Conservation (phyloP, 2,113 vertebrate genomes). For the Carassius auratus region DNA sequence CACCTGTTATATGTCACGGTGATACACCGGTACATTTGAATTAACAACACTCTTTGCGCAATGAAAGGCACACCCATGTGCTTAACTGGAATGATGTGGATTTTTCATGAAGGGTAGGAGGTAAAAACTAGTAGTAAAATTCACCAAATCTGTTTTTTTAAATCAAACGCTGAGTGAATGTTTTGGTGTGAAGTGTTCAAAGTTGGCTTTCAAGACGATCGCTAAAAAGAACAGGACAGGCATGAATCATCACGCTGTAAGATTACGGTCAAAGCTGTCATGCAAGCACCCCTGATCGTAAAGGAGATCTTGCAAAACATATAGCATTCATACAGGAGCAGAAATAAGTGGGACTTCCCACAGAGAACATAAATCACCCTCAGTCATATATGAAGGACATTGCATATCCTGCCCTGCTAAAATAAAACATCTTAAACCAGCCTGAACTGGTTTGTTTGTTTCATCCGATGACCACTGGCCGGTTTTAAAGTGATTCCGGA, state of each 20-base stretch:
- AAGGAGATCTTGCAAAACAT: neutral
- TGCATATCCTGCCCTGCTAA: no score
- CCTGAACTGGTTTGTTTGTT: neutral
- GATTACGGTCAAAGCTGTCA: slow-evolving; percentile 8
- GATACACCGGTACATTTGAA: slow-evolving; percentile 45
- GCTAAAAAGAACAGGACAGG: neutral
- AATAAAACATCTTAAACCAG: no score
- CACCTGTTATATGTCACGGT: slow-evolving; percentile 50
- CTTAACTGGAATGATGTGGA: slow-evolving; percentile 1
- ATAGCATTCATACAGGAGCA: no score
- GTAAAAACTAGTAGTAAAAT: neutral
- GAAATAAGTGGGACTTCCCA: no score
- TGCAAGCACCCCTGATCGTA: neutral
- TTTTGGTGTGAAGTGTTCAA: neutral
- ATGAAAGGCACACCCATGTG: slow-evolving; percentile 43
- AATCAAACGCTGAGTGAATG: neutral
- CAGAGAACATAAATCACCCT: no score
- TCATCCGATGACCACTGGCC: neutral
- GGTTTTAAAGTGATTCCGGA: no score
- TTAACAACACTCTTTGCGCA: slow-evolving; percentile 36
- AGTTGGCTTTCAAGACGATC: neutral
- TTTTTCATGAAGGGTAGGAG: neutral
- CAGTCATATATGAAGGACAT: no score
- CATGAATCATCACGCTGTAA: slow-evolving; percentile 12
- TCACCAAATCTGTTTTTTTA: neutral